phyloP scores from a whole-genome alignment of 1,140 invertebrate genomes.

The Sinella curviseta region DNA sequence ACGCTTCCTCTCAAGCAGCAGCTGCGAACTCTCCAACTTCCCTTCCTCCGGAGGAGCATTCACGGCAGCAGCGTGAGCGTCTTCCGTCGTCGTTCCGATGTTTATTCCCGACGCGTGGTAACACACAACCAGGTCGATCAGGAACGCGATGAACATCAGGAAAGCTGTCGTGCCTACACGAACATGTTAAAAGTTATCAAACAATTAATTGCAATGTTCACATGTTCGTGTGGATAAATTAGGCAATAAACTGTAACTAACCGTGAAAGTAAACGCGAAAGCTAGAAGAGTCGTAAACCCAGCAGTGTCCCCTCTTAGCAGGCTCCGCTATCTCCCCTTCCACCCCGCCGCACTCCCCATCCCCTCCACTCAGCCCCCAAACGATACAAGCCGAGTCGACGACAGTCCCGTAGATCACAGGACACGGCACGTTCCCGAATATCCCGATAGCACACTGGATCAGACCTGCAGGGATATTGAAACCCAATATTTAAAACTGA shows the following conservation, averaged over 20 bases:
- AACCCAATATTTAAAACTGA: neutral
- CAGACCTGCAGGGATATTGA: conserved; percentile 59
- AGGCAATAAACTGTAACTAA: no score
- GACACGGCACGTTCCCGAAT: conserved; percentile 90
- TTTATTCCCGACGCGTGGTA: conserved; percentile 76
- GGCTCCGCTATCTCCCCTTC: conserved; percentile 61
- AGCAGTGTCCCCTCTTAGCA: conserved; percentile 60
- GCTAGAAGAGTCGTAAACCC: conserved; percentile 77
- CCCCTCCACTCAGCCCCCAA: conserved; percentile 63
- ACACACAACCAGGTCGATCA: conserved; percentile 80
- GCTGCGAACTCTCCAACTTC: neutral
- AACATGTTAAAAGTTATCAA: no score
- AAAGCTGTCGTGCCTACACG: conserved; percentile 72
- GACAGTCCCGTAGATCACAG: conserved; percentile 86
- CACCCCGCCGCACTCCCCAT: conserved; percentile 62
- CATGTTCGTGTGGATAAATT: no score
- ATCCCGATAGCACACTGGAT: conserved; percentile 90
- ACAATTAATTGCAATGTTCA: no score
- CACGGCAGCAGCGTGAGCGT: neutral
- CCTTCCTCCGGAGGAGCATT: neutral
- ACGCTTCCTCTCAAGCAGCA: neutral
- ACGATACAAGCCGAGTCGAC: conserved; percentile 87
- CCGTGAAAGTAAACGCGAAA: conserved; percentile 84
- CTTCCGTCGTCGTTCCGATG: conserved; percentile 54
- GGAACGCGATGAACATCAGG: conserved; percentile 77